Evolutionary conservation across 2,113 vertebrate species (phyloP), one percentile per base, ranked within the genome.

Genomic region (Protobothrops mucrosquamatus): DNA sequence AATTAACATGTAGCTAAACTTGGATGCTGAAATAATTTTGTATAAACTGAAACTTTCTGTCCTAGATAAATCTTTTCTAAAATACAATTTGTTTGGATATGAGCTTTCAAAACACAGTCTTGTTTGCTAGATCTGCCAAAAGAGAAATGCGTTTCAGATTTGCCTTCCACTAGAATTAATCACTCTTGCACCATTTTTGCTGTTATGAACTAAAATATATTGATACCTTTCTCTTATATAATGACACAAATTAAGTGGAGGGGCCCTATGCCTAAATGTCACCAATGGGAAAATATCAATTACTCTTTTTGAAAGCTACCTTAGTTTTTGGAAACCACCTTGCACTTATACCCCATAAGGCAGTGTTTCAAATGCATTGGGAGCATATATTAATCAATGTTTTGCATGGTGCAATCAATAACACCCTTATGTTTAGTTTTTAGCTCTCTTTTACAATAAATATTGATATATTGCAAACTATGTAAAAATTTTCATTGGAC

Each of bases 81-180:
- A 97, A 95, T 91, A 95, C 89, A 90, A 69, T 93, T 64, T 69
- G 59, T 0, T 89, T 56, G 93, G 95, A 94, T 92, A 57, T 87
- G 93, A 97, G 95, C 95, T 95, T 96, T 95, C 97, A 96, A 94
- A 97, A 98, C 97, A 96, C 97, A 96, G 97, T 54, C 94, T 92
- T 97, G 89, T 97, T 97, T 97, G 95, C 95, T 96, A 95, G 91
- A 95, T 92, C 94, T 96, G 96, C 97, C 97, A 98, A 98, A 96
- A 97, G 96, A 97, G 55, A 98, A 98, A 97, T 96, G 97, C 97
- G 95, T 97, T 98, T 97, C 93, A 97, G 98, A 97, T 98, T 98
- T 97, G 97, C 97, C 97, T 98, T 98, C 97, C 97, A 97, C 98
- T 98, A 98, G 98, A 98, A 99, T 99, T 98, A 98, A 98, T 99